Base-by-base conservation (phyloP, 2,113 vertebrate species). In the rabbit (Oryctolagus cuniculus) region DNA sequence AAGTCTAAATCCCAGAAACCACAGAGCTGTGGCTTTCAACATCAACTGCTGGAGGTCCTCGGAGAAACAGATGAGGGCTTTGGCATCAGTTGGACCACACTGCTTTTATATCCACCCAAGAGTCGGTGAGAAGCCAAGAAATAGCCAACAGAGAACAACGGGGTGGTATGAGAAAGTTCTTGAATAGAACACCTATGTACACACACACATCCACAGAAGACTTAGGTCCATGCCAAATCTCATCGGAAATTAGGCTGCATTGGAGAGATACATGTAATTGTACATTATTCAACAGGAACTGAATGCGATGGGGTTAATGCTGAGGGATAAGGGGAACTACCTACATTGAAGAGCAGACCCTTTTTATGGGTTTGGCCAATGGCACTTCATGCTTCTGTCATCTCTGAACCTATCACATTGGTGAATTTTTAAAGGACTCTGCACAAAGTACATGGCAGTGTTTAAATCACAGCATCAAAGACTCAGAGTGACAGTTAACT, bases 21-120 rank as follows among this genome's bases (percentile, higher is more conserved):
- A 74, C 81, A 70, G 82, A 86, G 89, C 79, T 58, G 6, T 17
- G 91, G 49, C 53, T 87, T 95, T 75, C 75, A 58, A 24, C 89
- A 70, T 31, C 51, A 72, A 69, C 6, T 15, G 16, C 89, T 3
- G 22, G 63, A 36, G 21, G 58, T 49, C 89, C 77, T 34, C 85
- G 51, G 88, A 89, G 19, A 70, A 90, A 21, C 7, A 63, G 79
- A 7, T 63, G 66, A 44, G 4, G 61, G 63, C 13, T 27, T 27
- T 29, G 88, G 73, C 9, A 29, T 90, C 73, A 5, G 0, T 17
- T 64, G 90, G 53, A 64, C 58, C 61, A 64, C 15, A 6, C 53
- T 27, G 34, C 49, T 86, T 61, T 72, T 31, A 16, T 87, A 73
- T 34, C 38, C 44, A 29, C 24, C 64, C 21, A 34, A 27, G 11